These are phyloP conservation scores for Pachycephala philippinensis DNA, from an alignment of 2,113 vertebrate species.

Conservation along the genomic window DNA sequence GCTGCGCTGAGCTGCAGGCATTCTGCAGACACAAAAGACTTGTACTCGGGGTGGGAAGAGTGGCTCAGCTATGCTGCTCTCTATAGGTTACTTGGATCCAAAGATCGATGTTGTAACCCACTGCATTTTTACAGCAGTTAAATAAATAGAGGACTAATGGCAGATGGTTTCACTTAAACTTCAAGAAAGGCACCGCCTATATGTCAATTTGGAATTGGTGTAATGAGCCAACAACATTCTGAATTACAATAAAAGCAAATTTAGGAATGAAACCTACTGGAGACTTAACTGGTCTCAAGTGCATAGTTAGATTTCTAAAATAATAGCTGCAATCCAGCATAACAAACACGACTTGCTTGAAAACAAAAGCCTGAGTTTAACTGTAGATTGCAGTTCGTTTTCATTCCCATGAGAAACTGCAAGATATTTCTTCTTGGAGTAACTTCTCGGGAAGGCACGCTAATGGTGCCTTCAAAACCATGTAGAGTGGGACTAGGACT, in stretches of 20 bases:
- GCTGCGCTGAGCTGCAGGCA: background rate
- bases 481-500: background rate
- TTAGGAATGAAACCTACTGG: constrained; percentile 36
- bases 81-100: background rate
- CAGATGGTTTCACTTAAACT: constrained; percentile 61
- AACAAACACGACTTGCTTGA: constrained; percentile 54
- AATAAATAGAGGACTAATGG: constrained; percentile 42
- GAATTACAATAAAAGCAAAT: constrained; percentile 42
- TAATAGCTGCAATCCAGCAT: constrained; percentile 46
- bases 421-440: background rate
- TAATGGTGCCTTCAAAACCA: background rate
- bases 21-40: background rate
- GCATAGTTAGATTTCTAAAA: constrained; percentile 46
- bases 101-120: background rate
- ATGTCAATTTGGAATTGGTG: background rate
- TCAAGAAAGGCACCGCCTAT: constrained; percentile 26
- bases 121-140: constrained; percentile 31
- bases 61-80: background rate
- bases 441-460: background rate
- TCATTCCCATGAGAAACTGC: constrained; percentile 36
- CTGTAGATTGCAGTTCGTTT: background rate
- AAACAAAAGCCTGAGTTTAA: constrained; percentile 43
- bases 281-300: constrained; percentile 49
- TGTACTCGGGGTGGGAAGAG: background rate
- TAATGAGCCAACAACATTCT: constrained; percentile 33